Conservation (phyloP, 92 coral and sea anemone species). For the Plumapathes pennacea region DNA sequence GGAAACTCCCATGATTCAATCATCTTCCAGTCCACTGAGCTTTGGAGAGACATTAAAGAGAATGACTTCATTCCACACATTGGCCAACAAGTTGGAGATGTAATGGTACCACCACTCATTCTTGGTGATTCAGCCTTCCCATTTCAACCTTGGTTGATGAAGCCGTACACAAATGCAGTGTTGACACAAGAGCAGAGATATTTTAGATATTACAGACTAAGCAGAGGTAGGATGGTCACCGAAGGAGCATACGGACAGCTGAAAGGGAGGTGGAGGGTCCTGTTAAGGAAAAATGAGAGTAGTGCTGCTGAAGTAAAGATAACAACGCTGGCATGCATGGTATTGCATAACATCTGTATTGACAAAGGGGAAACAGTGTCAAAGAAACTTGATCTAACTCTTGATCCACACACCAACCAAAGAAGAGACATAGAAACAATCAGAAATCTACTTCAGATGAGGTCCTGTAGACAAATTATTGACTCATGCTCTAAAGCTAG, state of each 20-base stretch:
- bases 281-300: slow-evolving; percentile 49
- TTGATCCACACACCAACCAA: slow-evolving; percentile 35
- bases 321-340: slow-evolving; percentile 49
- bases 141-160: slow-evolving; percentile 29
- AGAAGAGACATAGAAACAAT: slow-evolving; percentile 38
- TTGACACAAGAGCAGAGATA: slow-evolving; percentile 22
- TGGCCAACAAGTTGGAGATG: slow-evolving; percentile 8
- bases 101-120: slow-evolving; percentile 18
- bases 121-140: slow-evolving; percentile 42
- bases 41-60: slow-evolving; percentile 20
- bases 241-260: slow-evolving; percentile 47
- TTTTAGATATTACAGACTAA: slow-evolving; percentile 37
- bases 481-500: slow-evolving; percentile 40
- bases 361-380: slow-evolving; percentile 40
- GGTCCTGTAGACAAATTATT: slow-evolving; percentile 24
- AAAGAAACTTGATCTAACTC: slow-evolving; percentile 25
- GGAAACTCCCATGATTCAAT: slow-evolving; percentile 42
- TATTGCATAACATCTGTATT: slow-evolving; percentile 45
- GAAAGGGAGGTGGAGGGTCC: slow-evolving; percentile 57
- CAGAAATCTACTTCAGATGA: slow-evolving; percentile 39
- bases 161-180: slow-evolving; percentile 34
- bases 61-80: slow-evolving; percentile 19
- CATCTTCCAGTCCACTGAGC: slow-evolving; percentile 30
- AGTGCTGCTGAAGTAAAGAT: slow-evolving; percentile 27
- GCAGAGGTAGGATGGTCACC: slow-evolving; percentile 48